Evolutionary conservation across 2,888 invertebrate species (phyloP).

Genomic region (Ommatoiulus sabulosus): DNA sequence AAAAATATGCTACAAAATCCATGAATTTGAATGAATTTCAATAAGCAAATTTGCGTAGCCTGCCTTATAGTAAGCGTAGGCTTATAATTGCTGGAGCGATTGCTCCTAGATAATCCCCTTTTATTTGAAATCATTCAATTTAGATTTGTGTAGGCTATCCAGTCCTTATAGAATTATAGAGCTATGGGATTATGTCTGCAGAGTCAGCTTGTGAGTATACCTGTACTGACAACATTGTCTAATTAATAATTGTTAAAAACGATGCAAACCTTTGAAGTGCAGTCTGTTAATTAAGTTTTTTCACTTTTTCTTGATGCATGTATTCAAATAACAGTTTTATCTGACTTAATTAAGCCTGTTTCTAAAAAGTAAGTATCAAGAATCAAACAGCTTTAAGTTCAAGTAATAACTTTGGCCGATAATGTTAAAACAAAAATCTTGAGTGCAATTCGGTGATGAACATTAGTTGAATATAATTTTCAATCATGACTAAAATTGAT

Average conservation of each 20-base stretch:
- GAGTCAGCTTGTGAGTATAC: background rate
- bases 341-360: too few relatives aligned
- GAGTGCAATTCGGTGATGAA: too few relatives aligned
- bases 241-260: background rate
- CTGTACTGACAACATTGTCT: background rate
- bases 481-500: too few relatives aligned
- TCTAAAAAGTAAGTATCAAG: too few relatives aligned
- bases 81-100: background rate
- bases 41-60: conserved; percentile 2
- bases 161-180: background rate
- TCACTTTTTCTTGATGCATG: too few relatives aligned
- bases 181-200: background rate
- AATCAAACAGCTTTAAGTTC: too few relatives aligned
- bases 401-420: too few relatives aligned
- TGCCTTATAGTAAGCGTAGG: conserved; percentile 18
- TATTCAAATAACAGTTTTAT: too few relatives aligned
- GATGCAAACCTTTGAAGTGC: background rate
- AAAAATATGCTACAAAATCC: background rate
- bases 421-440: too few relatives aligned
- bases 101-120: background rate
- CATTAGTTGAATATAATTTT: too few relatives aligned
- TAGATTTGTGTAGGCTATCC: background rate
- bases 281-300: background rate
- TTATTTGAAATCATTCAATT: conserved; percentile 38
- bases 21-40: conserved; percentile 15